A percentile compares a stretch with the other conserved stretches of the same genome.
Conservation (phyloP, 2,797 vertebrate species). For the Limnodromus scolopaceus region DNA sequence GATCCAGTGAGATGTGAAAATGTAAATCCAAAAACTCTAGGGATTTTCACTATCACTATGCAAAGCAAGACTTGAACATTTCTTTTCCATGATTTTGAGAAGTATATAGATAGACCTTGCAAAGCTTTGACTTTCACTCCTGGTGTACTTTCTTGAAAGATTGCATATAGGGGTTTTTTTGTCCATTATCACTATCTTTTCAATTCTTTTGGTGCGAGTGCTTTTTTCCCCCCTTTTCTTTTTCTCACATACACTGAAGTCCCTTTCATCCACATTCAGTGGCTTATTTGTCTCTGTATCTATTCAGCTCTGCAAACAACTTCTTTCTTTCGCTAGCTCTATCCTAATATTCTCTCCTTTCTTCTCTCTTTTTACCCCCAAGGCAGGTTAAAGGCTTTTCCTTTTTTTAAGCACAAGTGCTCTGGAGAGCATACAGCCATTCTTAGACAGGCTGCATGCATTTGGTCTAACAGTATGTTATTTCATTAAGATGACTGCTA, state of each 20-base stretch:
- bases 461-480: neutral
- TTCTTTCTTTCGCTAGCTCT: neutral
- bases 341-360: neutral
- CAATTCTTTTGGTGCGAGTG: neutral
- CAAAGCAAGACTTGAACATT: neutral
- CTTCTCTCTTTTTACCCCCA: neutral
- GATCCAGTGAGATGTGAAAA: neutral
- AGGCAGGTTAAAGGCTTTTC: slow-evolving; percentile 3
- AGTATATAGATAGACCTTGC: neutral
- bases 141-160: neutral
- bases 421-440: neutral
- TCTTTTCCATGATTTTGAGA: neutral
- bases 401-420: neutral
- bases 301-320: slow-evolving; percentile 11
- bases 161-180: neutral
- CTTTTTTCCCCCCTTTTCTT: neutral
- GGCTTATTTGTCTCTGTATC: neutral
- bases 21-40: neutral
- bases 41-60: neutral
- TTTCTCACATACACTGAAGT: neutral
- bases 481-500: neutral
- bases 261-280: slow-evolving; percentile 1
- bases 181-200: neutral
- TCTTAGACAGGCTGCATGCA: neutral
- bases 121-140: neutral